Conservation (phyloP, 2,888 invertebrate species). For the Erpobdella octoculata region DNA sequence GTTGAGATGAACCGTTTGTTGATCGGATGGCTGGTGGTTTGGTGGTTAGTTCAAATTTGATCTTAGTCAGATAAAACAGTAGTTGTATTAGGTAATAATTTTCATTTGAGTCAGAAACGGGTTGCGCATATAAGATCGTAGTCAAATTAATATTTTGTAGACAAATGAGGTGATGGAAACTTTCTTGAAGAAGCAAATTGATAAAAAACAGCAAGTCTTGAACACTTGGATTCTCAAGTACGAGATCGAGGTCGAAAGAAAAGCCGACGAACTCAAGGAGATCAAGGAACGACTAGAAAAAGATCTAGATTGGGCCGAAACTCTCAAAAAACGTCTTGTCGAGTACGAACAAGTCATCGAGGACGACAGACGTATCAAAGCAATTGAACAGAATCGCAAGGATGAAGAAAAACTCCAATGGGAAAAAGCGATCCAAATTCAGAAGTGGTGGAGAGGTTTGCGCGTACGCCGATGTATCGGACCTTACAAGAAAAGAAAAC, state of each 20-base stretch:
- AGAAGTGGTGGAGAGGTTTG: constrained; percentile 26
- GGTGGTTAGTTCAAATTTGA: background rate
- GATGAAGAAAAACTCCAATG: constrained; percentile 14
- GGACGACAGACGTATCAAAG: constrained; percentile 14
- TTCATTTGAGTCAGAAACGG: too few relatives aligned
- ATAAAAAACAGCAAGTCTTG: background rate
- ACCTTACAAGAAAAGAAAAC: constrained; percentile 51
- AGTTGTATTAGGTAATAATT: too few relatives aligned
- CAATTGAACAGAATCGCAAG: background rate
- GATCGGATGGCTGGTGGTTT: background rate
- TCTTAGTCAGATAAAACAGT: too few relatives aligned
- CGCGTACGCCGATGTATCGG: constrained; percentile 16
- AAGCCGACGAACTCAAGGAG: background rate
- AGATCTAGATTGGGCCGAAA: constrained; percentile 15
- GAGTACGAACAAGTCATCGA: constrained; percentile 24
- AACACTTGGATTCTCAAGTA: constrained; percentile 6
- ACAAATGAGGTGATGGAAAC: constrained; percentile 21
- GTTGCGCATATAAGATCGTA: too few relatives aligned
- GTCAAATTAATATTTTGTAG: background rate
- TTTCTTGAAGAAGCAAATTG: constrained; percentile 10
- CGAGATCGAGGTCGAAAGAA: constrained; percentile 4
- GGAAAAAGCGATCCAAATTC: constrained; percentile 12
- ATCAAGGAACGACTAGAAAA: constrained; percentile 1
- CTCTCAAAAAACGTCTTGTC: constrained; percentile 10
- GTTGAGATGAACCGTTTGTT: background rate